These are phyloP conservation scores for Cyrtorhinus lividipennis DNA, from an alignment of 1,140 invertebrate species.

Conservation along the genomic window DNA sequence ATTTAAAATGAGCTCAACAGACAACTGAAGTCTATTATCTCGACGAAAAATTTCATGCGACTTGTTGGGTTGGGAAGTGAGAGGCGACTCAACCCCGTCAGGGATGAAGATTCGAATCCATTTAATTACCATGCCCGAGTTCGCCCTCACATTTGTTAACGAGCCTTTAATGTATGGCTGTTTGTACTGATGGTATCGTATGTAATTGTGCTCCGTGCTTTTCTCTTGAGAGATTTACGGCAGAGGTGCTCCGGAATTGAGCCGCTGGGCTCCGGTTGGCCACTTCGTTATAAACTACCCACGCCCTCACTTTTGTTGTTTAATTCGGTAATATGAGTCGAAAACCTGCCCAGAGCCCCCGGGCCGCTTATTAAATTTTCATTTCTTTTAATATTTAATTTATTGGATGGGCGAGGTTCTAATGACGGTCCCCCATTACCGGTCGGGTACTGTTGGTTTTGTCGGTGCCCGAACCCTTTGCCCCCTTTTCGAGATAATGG, in stretches of 20 bases:
- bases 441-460: slow-evolving; percentile 3
- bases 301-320: slow-evolving; percentile 2
- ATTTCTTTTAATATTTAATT: slow-evolving; percentile 9
- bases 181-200: slow-evolving; percentile 1
- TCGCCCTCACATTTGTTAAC: slow-evolving; percentile 2
- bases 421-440: slow-evolving; percentile 2
- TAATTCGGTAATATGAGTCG: slow-evolving; percentile 6
- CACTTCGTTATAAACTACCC: slow-evolving; percentile 4
- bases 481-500: neutral
- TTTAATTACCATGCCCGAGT: neutral
- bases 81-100: neutral
- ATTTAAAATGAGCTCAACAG: neutral
- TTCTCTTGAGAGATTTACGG: neutral
- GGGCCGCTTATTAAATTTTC: slow-evolving; percentile 4
- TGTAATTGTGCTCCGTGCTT: slow-evolving; percentile 1
- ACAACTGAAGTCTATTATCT: neutral
- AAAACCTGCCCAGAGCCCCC: neutral
- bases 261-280: neutral
- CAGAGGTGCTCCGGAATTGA: neutral
- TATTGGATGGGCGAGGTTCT: slow-evolving; percentile 5
- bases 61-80: too few species aligned
- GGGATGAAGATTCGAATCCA: neutral
- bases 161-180: neutral
- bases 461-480: neutral
- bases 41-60: neutral